phyloP scores from a whole-genome alignment of 1,140 invertebrate genomes.

The Lethrus apterus region DNA sequence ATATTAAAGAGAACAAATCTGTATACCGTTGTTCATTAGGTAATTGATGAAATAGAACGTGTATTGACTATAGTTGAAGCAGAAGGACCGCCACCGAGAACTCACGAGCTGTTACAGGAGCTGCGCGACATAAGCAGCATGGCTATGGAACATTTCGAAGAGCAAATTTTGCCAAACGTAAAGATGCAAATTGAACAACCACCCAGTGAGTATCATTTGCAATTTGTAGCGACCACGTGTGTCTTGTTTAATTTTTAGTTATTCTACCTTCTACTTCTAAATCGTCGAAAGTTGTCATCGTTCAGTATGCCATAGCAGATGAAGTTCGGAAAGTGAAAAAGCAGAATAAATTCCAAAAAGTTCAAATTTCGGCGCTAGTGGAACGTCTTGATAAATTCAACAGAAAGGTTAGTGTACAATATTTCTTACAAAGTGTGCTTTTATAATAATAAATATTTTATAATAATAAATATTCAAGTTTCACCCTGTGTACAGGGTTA shows the following conservation, averaged over 20 bases:
- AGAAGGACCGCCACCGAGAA: conserved; percentile 59
- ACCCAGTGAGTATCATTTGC: neutral
- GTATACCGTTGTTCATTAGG: too few relatives aligned
- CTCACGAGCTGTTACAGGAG: conserved; percentile 82
- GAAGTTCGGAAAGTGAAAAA: conserved; percentile 33
- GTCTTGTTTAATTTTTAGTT: too few relatives aligned
- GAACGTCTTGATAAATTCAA: conserved; percentile 28
- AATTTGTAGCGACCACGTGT: too few relatives aligned
- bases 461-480: too few relatives aligned
- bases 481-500: too few relatives aligned
- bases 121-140: conserved; percentile 87
- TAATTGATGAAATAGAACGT: conserved; percentile 79
- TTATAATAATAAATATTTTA: too few relatives aligned
- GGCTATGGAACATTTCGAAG: conserved; percentile 96
- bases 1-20: too few relatives aligned
- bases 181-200: conserved; percentile 23
- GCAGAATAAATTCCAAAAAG: conserved; percentile 27
- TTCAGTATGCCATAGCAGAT: conserved; percentile 16
- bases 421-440: neutral
- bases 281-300: conserved; percentile 22
- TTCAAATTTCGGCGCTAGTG: conserved; percentile 28
- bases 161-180: conserved; percentile 66
- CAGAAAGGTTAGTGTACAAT: conserved; percentile 22
- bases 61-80: conserved; percentile 63
- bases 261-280: conserved; percentile 17